Evolutionary conservation across 2,113 vertebrate genomes (phyloP).

Genomic region (Talpa occidentalis): DNA sequence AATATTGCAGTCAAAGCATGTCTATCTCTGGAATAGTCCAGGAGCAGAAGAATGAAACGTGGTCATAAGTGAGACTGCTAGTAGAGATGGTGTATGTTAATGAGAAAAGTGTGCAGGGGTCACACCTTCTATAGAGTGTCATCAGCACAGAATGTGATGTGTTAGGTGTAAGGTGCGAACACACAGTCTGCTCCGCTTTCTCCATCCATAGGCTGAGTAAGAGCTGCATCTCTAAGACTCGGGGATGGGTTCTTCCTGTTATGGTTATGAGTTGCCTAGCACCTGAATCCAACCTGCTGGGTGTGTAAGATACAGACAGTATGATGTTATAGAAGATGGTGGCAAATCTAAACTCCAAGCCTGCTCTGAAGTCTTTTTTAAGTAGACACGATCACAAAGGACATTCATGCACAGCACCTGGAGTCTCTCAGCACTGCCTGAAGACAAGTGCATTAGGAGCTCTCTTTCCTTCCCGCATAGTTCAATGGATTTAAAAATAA

Average conservation of each 20-base stretch:
- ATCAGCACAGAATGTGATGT: conserved; percentile 39
- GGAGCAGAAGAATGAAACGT: background rate
- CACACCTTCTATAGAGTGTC: background rate
- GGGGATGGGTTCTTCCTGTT: background rate
- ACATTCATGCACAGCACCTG: conserved; percentile 67
- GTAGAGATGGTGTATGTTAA: background rate
- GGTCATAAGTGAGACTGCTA: background rate
- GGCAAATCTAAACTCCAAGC: background rate
- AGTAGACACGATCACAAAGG: conserved; percentile 13
- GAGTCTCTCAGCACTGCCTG: background rate
- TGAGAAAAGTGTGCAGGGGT: background rate
- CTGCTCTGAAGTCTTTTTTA: background rate
- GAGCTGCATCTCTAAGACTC: background rate
- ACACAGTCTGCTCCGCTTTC: conserved; percentile 49
- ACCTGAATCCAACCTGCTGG: background rate
- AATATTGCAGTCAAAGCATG: background rate
- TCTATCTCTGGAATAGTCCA: background rate
- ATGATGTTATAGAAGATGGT: background rate
- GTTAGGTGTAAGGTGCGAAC: conserved; percentile 38
- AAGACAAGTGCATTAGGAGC: conserved; percentile 13
- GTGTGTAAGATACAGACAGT: background rate
- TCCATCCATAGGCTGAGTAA: conserved; percentile 11
- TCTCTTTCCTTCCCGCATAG: background rate
- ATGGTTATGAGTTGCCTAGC: background rate
- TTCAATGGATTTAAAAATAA: background rate